Base-by-base conservation (phyloP, 2,113 vertebrate species). In the Rhynchomys soricoides region DNA sequence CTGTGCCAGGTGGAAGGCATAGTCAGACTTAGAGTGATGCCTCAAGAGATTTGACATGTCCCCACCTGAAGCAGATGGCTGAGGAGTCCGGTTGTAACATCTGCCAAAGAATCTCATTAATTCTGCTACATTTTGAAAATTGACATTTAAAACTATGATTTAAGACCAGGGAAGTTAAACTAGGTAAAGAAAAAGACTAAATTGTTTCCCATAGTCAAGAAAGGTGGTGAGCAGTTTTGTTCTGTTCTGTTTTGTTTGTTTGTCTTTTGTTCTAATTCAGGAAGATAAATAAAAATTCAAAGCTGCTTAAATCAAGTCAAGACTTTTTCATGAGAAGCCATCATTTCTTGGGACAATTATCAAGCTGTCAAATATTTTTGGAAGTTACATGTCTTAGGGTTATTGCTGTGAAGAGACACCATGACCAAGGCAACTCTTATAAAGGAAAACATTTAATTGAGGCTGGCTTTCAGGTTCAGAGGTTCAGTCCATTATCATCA, bases 221-320 rank as follows among this genome's bases (percentile, higher is more conserved):
- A 89, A 91, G 24, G 81, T 34, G 45, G 34, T 91, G 52, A 94
- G 37, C 13, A 13, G n/a, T 21, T 40, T 73, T 73, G 34, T 71
- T 70, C 34, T 70, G 13, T n/a, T 70, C 34, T 70, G 13, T n/a
- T 70, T 21, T 74, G 71, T 43, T 68, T 79, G 19, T 79, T 83
- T 62, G 22, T 40, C 55, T 57, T 82, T 83, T n/a, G 40, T 62
- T 73, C 78, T 92, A 77, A 96, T 92, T 92, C 74, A 81, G 19
- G 71, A 86, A 91, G 57, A 74, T 89, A 83, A 96, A 95, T 91
- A 74, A 83, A 95, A 96, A 78, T 75, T 81, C 73, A 96, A 95
- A 97, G 86, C 73, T 73, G 34, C 70, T 92, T 89, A 75, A 90
- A 52, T 83, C 6, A 17, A 62, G 64, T 71, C 75, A 34, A 45